Base-by-base conservation (phyloP, 1,140 invertebrate genomes). In the Ladona fulva region DNA sequence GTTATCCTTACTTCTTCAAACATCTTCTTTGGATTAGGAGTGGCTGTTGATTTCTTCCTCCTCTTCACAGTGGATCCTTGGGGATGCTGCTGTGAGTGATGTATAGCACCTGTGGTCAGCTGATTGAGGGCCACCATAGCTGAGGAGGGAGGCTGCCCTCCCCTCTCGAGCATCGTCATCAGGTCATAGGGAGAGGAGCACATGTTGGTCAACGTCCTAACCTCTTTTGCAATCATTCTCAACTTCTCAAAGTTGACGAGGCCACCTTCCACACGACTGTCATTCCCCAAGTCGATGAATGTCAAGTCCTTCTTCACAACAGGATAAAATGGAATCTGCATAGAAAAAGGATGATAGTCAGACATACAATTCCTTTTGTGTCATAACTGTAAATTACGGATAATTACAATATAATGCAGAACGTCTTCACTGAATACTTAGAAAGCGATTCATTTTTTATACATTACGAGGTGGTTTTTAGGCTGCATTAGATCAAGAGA, bases 201-300 rank as follows among this genome's bases (percentile, higher is more conserved):
- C 96, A 99, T 98, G 83, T 97, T 96, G 76, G 93, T 96, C 22
- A 99, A 87, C 74, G 94, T 91, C 80, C 97, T 89, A 14, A 99
- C 94, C 89, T 99, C 97, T 85, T 98, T 98, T 6, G 97, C 95
- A 79, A 99, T 96, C 96, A 99, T 99, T 80, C 98, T 87, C 74
- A 99, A 86, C 83, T 99, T 99, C 84, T 99, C 98, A 85, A 99
- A 99, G 86, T 99, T 99, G 8, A 98, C 93, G 80, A 99, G 87
- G 11, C 85, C 85, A 52, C 91, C 90, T 85, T 99, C 97, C 6
- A 98, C 93, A 82, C 91, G 90, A 0, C 96, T 96, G 85, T 99
- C 96, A 87, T 99, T 99, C 16, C 97, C 97, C 79, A 98, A 87
- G 86, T 99, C 95, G 80, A 99, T 98, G 83, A 99, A 99, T 24